Percentiles rank a stretch among this genome's conserved stretches.
These are phyloP conservation scores for Dryocosmus kuriphilus DNA, from an alignment of 2,888 invertebrate species.

Conservation along the genomic window DNA sequence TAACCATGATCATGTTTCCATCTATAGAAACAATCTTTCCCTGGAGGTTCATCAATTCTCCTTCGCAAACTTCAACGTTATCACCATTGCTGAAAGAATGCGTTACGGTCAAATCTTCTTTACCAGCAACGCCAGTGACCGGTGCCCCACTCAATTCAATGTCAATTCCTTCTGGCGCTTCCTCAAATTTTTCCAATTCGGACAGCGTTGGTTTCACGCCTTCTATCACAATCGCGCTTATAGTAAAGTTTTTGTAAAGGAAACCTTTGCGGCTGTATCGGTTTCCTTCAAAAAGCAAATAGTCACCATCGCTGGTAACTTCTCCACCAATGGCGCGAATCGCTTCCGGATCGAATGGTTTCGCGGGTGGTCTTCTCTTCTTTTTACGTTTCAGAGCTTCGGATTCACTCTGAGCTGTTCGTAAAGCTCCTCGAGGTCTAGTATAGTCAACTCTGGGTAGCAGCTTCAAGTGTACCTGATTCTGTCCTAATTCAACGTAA, in stretches of 20 bases:
- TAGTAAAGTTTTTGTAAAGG: slow-evolving; percentile 96
- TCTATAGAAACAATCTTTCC: slow-evolving; percentile 98
- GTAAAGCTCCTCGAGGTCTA: slow-evolving; percentile 92
- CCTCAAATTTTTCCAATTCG: slow-evolving; percentile 96
- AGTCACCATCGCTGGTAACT: slow-evolving; percentile 97
- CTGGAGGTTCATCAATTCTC: slow-evolving; percentile 97
- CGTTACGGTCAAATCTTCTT: slow-evolving; percentile 84
- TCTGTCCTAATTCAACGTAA: slow-evolving; percentile 98
- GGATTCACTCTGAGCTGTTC: slow-evolving; percentile 89
- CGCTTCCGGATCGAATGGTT: slow-evolving; percentile 97
- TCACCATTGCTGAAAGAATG: slow-evolving; percentile 98
- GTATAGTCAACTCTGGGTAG: slow-evolving; percentile 99
- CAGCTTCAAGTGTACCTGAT: slow-evolving; percentile 96
- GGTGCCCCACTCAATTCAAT: slow-evolving; percentile 84
- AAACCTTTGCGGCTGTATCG: slow-evolving; percentile 93
- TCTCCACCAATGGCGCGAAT: slow-evolving; percentile 96
- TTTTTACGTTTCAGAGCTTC: slow-evolving; percentile 93
- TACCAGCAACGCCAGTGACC: slow-evolving; percentile 79
- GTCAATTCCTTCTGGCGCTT: slow-evolving; percentile 93
- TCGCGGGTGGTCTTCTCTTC: slow-evolving; percentile 92
- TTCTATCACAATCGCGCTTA: slow-evolving; percentile 95
- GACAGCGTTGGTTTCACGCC: slow-evolving; percentile 97
- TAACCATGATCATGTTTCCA: slow-evolving; percentile 96
- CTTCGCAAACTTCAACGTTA: slow-evolving; percentile 97
- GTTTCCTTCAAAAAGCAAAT: slow-evolving; percentile 96